A percentile compares a stretch with the other conserved stretches of the same genome.
Conservation (phyloP, 2,113 vertebrate species). For the Sander vitreus region DNA sequence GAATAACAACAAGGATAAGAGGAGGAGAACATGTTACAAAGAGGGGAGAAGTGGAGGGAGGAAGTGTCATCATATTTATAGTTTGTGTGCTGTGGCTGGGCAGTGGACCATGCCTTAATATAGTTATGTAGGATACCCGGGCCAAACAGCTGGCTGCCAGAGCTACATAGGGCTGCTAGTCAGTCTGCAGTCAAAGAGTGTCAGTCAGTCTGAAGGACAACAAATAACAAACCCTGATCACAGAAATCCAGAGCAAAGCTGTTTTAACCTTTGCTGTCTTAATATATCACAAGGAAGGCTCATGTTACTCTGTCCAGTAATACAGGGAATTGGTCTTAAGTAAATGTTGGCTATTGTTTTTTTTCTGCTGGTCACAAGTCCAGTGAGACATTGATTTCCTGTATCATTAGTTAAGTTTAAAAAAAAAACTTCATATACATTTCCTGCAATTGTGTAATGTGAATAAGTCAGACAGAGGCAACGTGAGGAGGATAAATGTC, state of each 20-base stretch:
- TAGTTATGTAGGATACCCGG: slow-evolving; percentile 79
- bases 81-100: slow-evolving; percentile 53
- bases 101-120: slow-evolving; percentile 78
- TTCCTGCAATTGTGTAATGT: slow-evolving; percentile 46
- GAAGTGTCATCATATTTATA: slow-evolving; percentile 76
- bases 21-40: slow-evolving; percentile 22
- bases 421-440: slow-evolving; percentile 16
- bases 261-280: background rate
- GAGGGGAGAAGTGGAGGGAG: slow-evolving; percentile 23
- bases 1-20: slow-evolving; percentile 52
- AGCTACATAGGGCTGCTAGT: slow-evolving; percentile 23
- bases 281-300: background rate
- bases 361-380: slow-evolving; percentile 10
- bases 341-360: slow-evolving; percentile 17
- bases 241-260: slow-evolving; percentile 2
- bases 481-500: background rate
- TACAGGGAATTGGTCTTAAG: background rate
- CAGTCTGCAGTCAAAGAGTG: slow-evolving; percentile 24
- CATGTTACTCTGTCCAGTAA: background rate
- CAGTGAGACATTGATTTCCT: slow-evolving; percentile 47
- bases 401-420: background rate
- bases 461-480: background rate
- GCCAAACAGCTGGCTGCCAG: slow-evolving; percentile 72
- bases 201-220: slow-evolving; percentile 49
- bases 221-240: slow-evolving; percentile 17